Evolutionary conservation across 2,888 invertebrate genomes (phyloP).

Genomic region (Dione vanillae): DNA sequence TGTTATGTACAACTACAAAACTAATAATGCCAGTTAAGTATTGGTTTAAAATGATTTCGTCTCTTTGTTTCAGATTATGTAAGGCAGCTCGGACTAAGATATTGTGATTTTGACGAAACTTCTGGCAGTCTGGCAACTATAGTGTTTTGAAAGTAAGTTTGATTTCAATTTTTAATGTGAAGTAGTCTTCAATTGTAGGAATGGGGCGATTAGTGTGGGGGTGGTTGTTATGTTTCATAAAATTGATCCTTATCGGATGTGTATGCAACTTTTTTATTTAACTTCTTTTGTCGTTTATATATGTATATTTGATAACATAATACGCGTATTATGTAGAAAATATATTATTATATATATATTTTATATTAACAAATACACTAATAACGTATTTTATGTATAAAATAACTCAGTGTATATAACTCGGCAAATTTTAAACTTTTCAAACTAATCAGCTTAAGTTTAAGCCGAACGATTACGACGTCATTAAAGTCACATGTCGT

Average conservation of each 20-base stretch:
- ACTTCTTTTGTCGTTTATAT: too few species aligned
- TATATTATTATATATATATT: too few species aligned
- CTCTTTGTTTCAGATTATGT: slow-evolving; percentile 45
- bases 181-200: neutral
- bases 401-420: too few species aligned
- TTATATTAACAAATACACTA: too few species aligned
- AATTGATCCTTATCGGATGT: too few species aligned
- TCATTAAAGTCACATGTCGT: slow-evolving; percentile 30
- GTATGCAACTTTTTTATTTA: too few species aligned
- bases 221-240: too few species aligned
- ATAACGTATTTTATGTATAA: too few species aligned
- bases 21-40: slow-evolving; percentile 11
- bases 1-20: slow-evolving; percentile 17
- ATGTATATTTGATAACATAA: too few species aligned
- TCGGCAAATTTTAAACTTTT: neutral
- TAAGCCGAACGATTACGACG: slow-evolving; percentile 9
- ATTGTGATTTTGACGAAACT: slow-evolving; percentile 32
- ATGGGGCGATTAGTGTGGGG: neutral
- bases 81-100: slow-evolving; percentile 29
- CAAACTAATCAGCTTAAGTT: slow-evolving; percentile 12
- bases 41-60: slow-evolving; percentile 22
- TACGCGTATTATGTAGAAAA: too few species aligned
- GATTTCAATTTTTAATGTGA: neutral
- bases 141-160: slow-evolving; percentile 37
- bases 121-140: slow-evolving; percentile 34